Evolutionary conservation across 64 coral and sea anemone species (phyloP).

Genomic region (Actinia tenebrosa): DNA sequence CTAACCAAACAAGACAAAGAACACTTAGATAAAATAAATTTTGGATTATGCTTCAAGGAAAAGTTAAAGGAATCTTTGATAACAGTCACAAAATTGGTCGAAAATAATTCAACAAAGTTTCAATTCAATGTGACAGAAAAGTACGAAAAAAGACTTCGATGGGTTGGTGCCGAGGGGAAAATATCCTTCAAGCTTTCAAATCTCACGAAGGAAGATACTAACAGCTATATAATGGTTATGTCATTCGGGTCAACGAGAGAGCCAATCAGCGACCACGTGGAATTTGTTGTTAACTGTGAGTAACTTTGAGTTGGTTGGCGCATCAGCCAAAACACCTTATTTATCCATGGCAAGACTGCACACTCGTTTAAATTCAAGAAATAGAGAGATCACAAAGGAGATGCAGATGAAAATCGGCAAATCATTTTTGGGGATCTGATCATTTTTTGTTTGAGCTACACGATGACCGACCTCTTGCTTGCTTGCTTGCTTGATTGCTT

Average conservation of each 20-base stretch:
- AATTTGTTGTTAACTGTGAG: conserved; percentile 15
- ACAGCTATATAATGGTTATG: conserved; percentile 18
- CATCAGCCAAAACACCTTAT: background rate
- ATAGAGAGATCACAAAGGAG: too few species aligned
- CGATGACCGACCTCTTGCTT: background rate
- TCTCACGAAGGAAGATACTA: background rate
- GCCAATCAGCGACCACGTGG: conserved; percentile 11
- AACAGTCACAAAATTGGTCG: background rate
- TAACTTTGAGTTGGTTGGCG: background rate
- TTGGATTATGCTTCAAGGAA: background rate
- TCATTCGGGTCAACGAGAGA: background rate
- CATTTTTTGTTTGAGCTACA: too few species aligned
- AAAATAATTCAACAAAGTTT: conserved; percentile 11
- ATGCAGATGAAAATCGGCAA: too few species aligned
- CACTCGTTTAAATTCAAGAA: too few species aligned
- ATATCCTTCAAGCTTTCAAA: background rate
- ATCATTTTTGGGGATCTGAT: too few species aligned
- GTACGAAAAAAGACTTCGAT: conserved; percentile 5
- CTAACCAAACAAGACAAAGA: background rate
- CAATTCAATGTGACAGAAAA: conserved; percentile 2
- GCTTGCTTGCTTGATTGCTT: background rate
- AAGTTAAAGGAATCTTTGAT: background rate
- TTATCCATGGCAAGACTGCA: too few species aligned
- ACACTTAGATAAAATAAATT: background rate
- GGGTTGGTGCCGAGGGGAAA: background rate